Conservation (phyloP, 2,113 vertebrate species). For the Labeo rohita region DNA sequence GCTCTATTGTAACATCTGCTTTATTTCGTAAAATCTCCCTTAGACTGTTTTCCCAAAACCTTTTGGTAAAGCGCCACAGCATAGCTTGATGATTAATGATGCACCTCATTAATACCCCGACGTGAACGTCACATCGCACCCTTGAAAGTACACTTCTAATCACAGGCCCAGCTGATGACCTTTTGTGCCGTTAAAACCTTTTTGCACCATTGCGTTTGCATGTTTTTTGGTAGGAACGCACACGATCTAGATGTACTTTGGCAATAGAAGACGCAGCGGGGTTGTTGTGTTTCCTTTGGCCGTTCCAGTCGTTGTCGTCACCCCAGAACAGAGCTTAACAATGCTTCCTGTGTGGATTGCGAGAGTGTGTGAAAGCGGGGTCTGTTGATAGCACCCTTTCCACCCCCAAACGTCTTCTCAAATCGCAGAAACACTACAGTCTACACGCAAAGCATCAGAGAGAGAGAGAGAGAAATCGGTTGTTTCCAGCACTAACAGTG, state of each 20-base stretch:
- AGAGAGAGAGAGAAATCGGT: constrained; percentile 9
- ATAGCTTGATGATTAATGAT: background rate
- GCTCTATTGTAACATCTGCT: background rate
- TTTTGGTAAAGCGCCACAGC: background rate
- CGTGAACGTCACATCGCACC: background rate
- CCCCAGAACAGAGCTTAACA: constrained; percentile 29
- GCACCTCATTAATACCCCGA: background rate
- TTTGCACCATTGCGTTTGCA: background rate
- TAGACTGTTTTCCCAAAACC: background rate
- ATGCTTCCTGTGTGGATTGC: constrained; percentile 38
- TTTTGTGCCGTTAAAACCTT: background rate
- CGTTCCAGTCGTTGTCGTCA: constrained; percentile 6
- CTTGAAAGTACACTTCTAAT: background rate
- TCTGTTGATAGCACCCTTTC: constrained; percentile 28
- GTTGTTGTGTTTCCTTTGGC: constrained; percentile 37
- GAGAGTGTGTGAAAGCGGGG: constrained; percentile 5
- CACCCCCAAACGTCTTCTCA: constrained; percentile 12
- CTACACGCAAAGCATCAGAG: background rate
- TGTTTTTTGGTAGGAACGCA: background rate
- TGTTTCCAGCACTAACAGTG: constrained; percentile 44
- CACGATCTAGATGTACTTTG: background rate
- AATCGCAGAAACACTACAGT: constrained; percentile 4
- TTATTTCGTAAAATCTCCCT: background rate
- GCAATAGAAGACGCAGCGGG: constrained; percentile 4
- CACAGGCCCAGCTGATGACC: background rate